Evolutionary conservation across 2,888 invertebrate species (phyloP).

Genomic region (Thereva nobilitata): DNA sequence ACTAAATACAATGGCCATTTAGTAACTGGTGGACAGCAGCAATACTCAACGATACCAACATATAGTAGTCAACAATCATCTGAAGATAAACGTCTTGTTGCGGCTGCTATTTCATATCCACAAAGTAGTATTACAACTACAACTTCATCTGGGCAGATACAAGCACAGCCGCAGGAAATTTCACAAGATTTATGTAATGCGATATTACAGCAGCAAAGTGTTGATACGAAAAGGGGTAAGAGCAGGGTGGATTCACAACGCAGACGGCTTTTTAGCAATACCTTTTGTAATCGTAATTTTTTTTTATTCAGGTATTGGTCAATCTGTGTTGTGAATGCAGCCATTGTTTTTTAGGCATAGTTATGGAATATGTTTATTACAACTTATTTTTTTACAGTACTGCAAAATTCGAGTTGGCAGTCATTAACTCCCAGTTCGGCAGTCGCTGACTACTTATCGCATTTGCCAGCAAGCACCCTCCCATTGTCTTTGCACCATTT

Average conservation of each 20-base stretch:
- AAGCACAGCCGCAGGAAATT: slow-evolving; percentile 55
- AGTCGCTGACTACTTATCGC: slow-evolving; percentile 83
- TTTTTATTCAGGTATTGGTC: too few relatives aligned
- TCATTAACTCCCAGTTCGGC: slow-evolving; percentile 71
- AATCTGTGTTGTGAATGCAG: too few relatives aligned
- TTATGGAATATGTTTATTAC: not conserved
- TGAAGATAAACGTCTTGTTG: slow-evolving; percentile 50
- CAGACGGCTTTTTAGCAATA: too few relatives aligned
- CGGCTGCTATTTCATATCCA: slow-evolving; percentile 51
- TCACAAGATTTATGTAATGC: slow-evolving; percentile 58
- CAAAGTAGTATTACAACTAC: slow-evolving; percentile 49
- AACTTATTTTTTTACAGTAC: slow-evolving; percentile 46
- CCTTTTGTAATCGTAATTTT: too few relatives aligned
- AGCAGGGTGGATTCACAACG: too few relatives aligned
- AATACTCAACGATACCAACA: slow-evolving; percentile 49
- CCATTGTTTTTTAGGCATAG: too few relatives aligned
- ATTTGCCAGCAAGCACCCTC: slow-evolving; percentile 72
- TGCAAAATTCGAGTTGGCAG: slow-evolving; percentile 59
- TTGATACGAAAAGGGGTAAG: slow-evolving; percentile 51
- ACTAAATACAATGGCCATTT: slow-evolving; percentile 62
- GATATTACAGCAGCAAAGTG: slow-evolving; percentile 55
- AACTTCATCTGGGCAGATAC: slow-evolving; percentile 48
- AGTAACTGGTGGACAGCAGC: slow-evolving; percentile 50
- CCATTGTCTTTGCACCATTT: slow-evolving; percentile 82
- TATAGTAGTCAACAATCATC: slow-evolving; percentile 39